Evolutionary conservation across 2,888 invertebrate species (phyloP), one percentile per base, ranked within the genome.

Genomic region (Harmothoe impar): DNA sequence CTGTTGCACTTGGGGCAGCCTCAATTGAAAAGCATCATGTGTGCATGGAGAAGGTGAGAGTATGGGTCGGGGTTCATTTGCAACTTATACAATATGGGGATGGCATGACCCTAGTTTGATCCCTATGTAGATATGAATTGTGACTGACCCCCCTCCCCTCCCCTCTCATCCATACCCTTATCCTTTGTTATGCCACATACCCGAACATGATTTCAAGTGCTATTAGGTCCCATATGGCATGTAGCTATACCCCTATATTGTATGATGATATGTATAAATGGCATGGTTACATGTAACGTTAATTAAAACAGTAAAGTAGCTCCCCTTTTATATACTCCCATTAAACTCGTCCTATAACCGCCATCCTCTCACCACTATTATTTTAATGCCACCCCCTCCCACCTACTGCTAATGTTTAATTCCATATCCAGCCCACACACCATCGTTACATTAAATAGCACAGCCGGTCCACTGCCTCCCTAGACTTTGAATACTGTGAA

Each of bases 371-470:
- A 5, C 62, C 15, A 20, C 62, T 62, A n/a, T n/a, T 62, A 62
- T n/a, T 62, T 62, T n/a, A 62, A n/a, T 62, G 20, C 62, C 62
- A 62, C 12, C 62, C 62, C 62, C 62, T 62, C 23, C 62, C n/a
- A 20, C 62, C n/a, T n/a, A 62, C 62, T 15, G 62, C 62, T n/a
- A 7, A 62, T n/a, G 15, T n/a, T 15, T 62, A 20, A 3, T 5
- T 62, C 3, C 20, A 62, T 15, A n/a, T n/a, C 15, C n/a, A 62
- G 15, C 62, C n/a, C 62, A n/a, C 62, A n/a, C 62, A n/a, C 0
- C n/a, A 62, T 3, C 62, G 3, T n/a, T 62, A 62, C 62, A 20
- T 62, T 62, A 62, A 62, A 62, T 62, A 62, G 62, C 62, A 62
- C 62, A 62, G 62, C 62, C n/a, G 62, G 23, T 62, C 62, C 62